Evolutionary conservation across 2,888 invertebrate genomes (phyloP).

Genomic region (Xanthorhoe spadicearia): DNA sequence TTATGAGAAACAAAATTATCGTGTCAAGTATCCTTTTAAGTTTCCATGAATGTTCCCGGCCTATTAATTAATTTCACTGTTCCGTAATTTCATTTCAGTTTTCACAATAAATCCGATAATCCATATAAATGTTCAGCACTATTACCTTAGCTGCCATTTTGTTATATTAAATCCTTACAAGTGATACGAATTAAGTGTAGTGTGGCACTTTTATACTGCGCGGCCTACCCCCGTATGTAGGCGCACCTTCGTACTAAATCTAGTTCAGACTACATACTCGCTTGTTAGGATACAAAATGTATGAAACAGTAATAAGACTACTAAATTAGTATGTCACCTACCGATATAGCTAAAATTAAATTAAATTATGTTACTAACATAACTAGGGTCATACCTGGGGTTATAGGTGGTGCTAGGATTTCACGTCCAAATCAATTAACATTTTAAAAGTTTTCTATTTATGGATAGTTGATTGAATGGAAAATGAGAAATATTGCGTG

Average conservation of each 20-base stretch:
- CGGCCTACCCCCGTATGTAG: slow-evolving; percentile 68
- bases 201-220: slow-evolving; percentile 74
- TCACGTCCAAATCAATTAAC: slow-evolving; percentile 22
- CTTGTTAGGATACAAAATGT: slow-evolving; percentile 40
- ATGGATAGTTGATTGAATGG: slow-evolving; percentile 9
- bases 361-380: slow-evolving; percentile 33
- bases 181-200: slow-evolving; percentile 70
- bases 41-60: background rate
- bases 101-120: background rate
- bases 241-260: slow-evolving; percentile 51
- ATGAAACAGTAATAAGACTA: slow-evolving; percentile 31
- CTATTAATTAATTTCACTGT: background rate
- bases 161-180: slow-evolving; percentile 74
- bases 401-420: slow-evolving; percentile 19
- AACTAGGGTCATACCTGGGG: slow-evolving; percentile 20
- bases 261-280: slow-evolving; percentile 45
- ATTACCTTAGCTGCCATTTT: slow-evolving; percentile 81
- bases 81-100: background rate
- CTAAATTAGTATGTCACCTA: slow-evolving; percentile 27
- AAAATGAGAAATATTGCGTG: slow-evolving; percentile 3
- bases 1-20: background rate
- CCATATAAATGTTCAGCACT: background rate
- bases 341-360: slow-evolving; percentile 26
- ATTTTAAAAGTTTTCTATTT: slow-evolving; percentile 17
- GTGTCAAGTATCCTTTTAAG: background rate